Base-by-base conservation (phyloP, 2,113 vertebrate species). In the Accipiter virgatus region DNA sequence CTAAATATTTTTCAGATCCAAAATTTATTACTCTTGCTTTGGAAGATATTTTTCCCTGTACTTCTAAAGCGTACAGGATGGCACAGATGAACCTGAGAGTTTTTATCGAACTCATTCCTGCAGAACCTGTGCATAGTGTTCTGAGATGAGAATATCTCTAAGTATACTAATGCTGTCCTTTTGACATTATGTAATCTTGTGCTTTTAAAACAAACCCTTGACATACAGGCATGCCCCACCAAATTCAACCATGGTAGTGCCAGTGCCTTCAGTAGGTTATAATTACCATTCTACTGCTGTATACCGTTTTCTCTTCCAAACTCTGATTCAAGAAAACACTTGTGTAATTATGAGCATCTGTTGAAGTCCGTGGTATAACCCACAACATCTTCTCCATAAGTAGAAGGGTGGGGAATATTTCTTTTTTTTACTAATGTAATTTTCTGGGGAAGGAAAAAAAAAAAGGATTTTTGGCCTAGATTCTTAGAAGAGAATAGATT, bases 1-100 rank as follows among this genome's bases (percentile, higher is more conserved):
- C 36, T 52, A 94, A 79, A 59, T 65, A 59, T 78, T 97, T 91
- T 96, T 82, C 67, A 78, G 19, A 94, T 70, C 36, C 67, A 77
- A 82, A 88, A 83, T 77, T 12, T 88, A 43, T 83, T 75, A 53
- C n/a, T 77, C 36, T 90, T 92, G 36, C 43, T 86, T 90, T 88
- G 85, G 53, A 86, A 90, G 42, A 53, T 83, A 50, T 63, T 95
- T 90, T 85, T 38, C 27, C 68, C 52, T 36, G 25, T 67, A 59
- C 55, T 31, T 63, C 72, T 83, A 25, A 90, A 86, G 52, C 71
- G n/a, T 85, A 53, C 38, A 47, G 61, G 10, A 15, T 91, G 70
- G 61, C 81, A 85, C 58, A 81, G 78, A 75, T 68, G 70, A 90
- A 87, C 85, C 61, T 87, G 91, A 77, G 78, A 72, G 62, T 56